Conservation (phyloP, 2,888 invertebrate species). For the Camptogramma bilineatum region DNA sequence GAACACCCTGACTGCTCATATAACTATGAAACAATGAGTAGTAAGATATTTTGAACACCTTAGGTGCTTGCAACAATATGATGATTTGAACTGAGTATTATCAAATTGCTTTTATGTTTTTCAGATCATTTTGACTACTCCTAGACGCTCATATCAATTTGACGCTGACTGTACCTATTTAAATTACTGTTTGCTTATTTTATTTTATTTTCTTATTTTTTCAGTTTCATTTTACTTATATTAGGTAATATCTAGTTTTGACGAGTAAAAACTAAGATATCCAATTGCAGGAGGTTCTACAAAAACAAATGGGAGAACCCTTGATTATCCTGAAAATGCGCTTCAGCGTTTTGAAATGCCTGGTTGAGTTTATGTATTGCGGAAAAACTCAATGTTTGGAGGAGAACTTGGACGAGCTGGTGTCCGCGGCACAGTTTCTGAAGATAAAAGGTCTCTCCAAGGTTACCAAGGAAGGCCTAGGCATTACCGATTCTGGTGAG, state of each 20-base stretch:
- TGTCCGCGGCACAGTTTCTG: conserved; percentile 89
- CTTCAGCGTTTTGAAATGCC: conserved; percentile 88
- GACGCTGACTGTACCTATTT: too few species aligned
- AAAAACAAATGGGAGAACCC: conserved; percentile 85
- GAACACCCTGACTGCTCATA: too few species aligned
- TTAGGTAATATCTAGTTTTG: neutral
- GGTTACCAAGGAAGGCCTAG: conserved; percentile 83
- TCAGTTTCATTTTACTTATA: too few species aligned
- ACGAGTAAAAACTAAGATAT: neutral
- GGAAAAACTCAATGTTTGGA: conserved; percentile 90
- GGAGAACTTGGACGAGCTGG: conserved; percentile 88
- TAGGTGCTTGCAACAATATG: too few species aligned
- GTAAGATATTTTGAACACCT: too few species aligned
- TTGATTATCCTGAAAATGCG: conserved; percentile 88
- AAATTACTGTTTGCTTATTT: too few species aligned
- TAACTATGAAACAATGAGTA: too few species aligned
- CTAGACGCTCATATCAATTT: too few species aligned
- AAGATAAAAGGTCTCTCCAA: conserved; percentile 87
- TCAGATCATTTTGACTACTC: too few species aligned
- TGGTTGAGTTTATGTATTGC: conserved; percentile 92
- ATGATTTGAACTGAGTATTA: too few species aligned
- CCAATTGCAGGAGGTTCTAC: conserved; percentile 81
- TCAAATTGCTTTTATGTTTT: too few species aligned
- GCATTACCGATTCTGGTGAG: conserved; percentile 76
- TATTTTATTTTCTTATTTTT: too few species aligned